Evolutionary conservation across 2,888 invertebrate genomes (phyloP), one percentile per base, ranked within the genome.

Genomic region (Nomada goodeniana): DNA sequence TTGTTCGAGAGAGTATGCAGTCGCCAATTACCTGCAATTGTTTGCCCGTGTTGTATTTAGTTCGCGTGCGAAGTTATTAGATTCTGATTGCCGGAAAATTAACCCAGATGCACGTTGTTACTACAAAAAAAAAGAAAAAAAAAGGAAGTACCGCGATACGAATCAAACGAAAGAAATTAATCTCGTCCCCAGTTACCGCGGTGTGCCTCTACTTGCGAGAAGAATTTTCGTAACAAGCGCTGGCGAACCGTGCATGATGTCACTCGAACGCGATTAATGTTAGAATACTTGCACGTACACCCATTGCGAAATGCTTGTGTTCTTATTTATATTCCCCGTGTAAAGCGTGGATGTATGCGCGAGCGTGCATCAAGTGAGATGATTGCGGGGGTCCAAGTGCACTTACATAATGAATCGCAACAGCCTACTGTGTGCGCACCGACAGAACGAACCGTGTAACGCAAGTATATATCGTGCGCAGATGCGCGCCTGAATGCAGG

Each of bases 281-380:
- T 63, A 69, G 73, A 65, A 79, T 70, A 69, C 64, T 60, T 74
- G 61, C 59, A 60, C 73, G 73, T 79, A 60, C 2, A 13, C 11
- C 4, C 7, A 2, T 81, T 81, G 50, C 64, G 79, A 81, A 61
- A 79, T 47, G 63, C 26, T 57, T 61, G 47, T 74, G 73, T 77
- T 79, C 47, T 81, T 81, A 79, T 81, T 81, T 74, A 81, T 81
- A 81, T 81, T 81, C 65, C 65, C 57, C 65, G 64, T 78, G 81
- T 69, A 78, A 78, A 78, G 57, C 57, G 72, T 69, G 7, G 36
- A 60, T 71, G 57, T 63, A 50, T 29, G 55, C 68, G 47, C 53
- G 36, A 36, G 36, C 7, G 36, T 36, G 69, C 73, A 74, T 74
- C 70, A 65, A 74, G 59, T 50, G 57, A 63, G 69, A 73, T 65